Base-by-base conservation (phyloP, 2,113 vertebrate species). In the Monopterus albus region DNA sequence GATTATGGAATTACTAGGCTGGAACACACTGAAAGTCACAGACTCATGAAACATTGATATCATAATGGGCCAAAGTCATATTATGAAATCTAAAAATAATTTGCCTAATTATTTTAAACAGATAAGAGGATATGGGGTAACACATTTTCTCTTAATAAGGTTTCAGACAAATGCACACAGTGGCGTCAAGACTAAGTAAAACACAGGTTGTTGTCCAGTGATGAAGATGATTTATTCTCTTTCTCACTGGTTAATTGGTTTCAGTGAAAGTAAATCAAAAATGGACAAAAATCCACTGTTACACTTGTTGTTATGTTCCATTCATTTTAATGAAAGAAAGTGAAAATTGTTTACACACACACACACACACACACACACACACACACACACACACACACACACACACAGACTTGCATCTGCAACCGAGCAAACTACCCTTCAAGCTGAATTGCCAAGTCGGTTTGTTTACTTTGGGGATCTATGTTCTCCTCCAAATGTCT, bases 381-480 rank as follows among this genome's bases (percentile, higher is more conserved):
- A n/a, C n/a, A n/a, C n/a, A n/a, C n/a, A n/a, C n/a, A n/a, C n/a
- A n/a, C n/a, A n/a, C n/a, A n/a, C n/a, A n/a, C n/a, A n/a, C 59
- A 63, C 52, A 43, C 65, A 83, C 36, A 56, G 46, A 51, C 36
- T 45, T 74, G 29, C 17, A 36, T 52, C 53, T 46, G 65, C 61
- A 75, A 57, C 57, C 18, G 12, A 62, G 51, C 60, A 82, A 71
- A 74, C 82, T 79, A 62, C 56, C 67, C 75, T 76, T 82, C 69
- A 78, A 75, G 58, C 57, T 64, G 75, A 84, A 72, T 83, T 62
- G 45, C 73, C 50, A 64, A 81, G 75, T 85, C 82, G 68, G 85
- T 85, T 88, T 88, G 84, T 87, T 89, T 88, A 83, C 79, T 70
- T 63, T n/a, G 2, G 78, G 28, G 66, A 53, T 87, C 69, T 60